Evolutionary conservation across 2,888 invertebrate species (phyloP), one percentile per base, ranked within the genome.

Genomic region (Eudemis profundana): DNA sequence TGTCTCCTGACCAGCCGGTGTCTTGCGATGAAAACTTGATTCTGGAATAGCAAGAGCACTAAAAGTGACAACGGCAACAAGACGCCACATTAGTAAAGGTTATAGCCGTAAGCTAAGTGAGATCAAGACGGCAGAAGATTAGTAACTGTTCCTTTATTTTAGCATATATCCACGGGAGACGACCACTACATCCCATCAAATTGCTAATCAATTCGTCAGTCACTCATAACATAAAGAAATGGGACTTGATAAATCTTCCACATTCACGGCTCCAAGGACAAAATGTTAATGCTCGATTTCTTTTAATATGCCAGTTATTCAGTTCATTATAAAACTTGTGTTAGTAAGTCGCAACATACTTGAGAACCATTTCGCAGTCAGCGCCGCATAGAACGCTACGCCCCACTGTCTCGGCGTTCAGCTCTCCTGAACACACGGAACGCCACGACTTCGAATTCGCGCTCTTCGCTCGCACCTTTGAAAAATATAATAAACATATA

Each of bases 1-100:
- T 96, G 75, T 96, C 96, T 0, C 97, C 97, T 0, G 96, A 96
- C 95, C 96, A 97, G 0, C 95, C 93, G 0, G 93, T 85, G 17
- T 94, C 93, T 10, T 93, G 84, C 0, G 91, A 86, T 12, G 83
- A 83, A 69, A 95, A 93, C 70, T 94, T 92, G 57, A 95, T 83
- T 67, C 95, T 93, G 83, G 87, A 78, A 69, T 47, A 5, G 7
- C 12, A 23, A 46, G 8, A 46, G 2, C 19, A 8, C 10, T 8
- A n/a, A n/a, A n/a, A n/a, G n/a, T n/a, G n/a, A n/a, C n/a, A 59
- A 5, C 10, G 8, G 3, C 7, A 19, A 68, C 54, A 29, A 33
- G 3, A n/a, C n/a, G 19, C 17, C 10, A 51, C 1, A 19, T 3
- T 17, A n/a, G n/a, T 44, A 14, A n/a, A n/a, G n/a, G n/a, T n/a